Conservation (phyloP, 1,140 invertebrate genomes). For the Drosophila mayri region DNA sequence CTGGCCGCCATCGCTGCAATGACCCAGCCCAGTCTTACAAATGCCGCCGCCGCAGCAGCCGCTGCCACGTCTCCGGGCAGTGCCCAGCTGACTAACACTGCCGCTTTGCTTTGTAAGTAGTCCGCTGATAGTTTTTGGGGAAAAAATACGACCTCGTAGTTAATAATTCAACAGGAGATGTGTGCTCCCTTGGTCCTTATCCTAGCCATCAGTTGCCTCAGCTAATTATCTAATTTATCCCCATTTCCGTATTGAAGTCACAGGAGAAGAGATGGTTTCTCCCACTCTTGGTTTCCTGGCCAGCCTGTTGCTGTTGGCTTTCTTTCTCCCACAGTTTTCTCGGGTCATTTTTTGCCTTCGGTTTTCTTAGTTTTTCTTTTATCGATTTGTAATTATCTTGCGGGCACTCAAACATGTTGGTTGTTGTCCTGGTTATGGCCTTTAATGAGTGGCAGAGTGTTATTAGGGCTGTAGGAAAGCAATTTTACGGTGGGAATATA, state of each 20-base stretch:
- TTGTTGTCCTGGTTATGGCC: slow-evolving; percentile 31
- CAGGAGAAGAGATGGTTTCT: not conserved
- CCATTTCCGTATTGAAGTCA: slow-evolving; percentile 28
- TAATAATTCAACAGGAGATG: slow-evolving; percentile 30
- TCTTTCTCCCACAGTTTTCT: not conserved
- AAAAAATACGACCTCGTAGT: not conserved
- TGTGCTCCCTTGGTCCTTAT: not conserved
- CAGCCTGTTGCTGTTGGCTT: slow-evolving; percentile 20
- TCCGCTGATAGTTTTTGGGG: not conserved
- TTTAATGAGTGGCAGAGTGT: slow-evolving; percentile 39
- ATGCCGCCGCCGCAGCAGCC: slow-evolving; percentile 76
- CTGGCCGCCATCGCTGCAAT: slow-evolving; percentile 95
- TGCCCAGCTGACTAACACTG: slow-evolving; percentile 84
- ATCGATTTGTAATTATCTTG: slow-evolving; percentile 73
- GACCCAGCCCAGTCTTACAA: slow-evolving; percentile 89
- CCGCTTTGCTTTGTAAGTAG: slow-evolving; percentile 83
- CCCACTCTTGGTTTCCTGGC: not conserved
- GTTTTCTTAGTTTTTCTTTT: slow-evolving; percentile 18
- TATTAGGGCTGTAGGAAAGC: slow-evolving; percentile 1
- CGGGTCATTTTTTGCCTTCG: not conserved
- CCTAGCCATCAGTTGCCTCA: not conserved
- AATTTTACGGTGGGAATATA: not conserved
- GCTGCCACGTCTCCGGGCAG: slow-evolving; percentile 86
- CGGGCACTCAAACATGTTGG: slow-evolving; percentile 16
- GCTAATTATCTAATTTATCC: slow-evolving; percentile 46